phyloP scores from a whole-genome alignment of 2,113 vertebrate genomes.

The Rissa tridactyla region DNA sequence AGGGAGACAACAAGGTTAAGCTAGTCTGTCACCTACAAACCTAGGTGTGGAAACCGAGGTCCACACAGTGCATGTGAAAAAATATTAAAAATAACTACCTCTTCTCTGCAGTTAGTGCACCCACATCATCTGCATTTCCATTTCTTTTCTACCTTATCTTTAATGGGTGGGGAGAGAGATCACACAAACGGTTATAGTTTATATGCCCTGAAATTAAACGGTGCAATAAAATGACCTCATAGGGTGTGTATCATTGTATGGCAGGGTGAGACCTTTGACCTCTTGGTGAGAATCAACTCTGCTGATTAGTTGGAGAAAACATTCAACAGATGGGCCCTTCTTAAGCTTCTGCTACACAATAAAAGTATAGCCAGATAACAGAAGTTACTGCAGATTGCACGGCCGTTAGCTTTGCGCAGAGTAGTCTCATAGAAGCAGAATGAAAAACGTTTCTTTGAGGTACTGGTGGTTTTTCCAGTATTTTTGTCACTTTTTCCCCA shows the following conservation, averaged over 20 bases:
- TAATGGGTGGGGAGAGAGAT: not conserved
- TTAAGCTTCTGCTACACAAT: not conserved
- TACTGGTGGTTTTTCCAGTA: not conserved
- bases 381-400: not conserved
- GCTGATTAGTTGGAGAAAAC: not conserved
- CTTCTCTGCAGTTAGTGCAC: not conserved
- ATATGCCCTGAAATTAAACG: not conserved
- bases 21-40: not conserved
- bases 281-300: not conserved
- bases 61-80: not conserved
- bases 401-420: not conserved
- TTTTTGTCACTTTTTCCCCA: accelerated
- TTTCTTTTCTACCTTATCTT: not conserved
- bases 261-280: not conserved
- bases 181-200: not conserved
- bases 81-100: not conserved
- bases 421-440: not conserved
- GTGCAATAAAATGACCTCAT: not conserved
- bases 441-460: not conserved
- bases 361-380: not conserved
- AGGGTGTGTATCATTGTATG: not conserved
- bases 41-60: not conserved
- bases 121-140: not conserved
- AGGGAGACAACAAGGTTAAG: not conserved
- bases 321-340: constrained; percentile 2